Evolutionary conservation across 2,797 vertebrate species (phyloP).

Genomic region (Oceanodroma leucorhoa): DNA sequence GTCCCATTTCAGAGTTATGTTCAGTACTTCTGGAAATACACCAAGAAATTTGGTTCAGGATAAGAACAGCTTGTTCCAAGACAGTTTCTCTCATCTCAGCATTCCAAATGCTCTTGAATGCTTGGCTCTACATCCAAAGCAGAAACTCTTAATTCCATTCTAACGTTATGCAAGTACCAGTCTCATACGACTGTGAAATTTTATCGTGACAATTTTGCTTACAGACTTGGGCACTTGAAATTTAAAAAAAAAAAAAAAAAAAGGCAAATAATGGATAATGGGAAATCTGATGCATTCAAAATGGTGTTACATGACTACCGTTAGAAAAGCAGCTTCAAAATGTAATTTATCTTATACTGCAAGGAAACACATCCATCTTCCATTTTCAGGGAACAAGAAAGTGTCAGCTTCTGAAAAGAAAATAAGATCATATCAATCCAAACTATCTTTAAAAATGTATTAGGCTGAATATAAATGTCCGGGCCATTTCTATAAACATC

Average conservation of each 20-base stretch:
- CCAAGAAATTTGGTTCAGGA: neutral
- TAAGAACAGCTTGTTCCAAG: conserved; percentile 19
- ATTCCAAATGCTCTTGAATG: neutral
- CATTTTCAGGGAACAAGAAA: neutral
- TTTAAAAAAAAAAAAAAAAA: neutral
- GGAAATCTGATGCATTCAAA: neutral
- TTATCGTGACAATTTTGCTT: neutral
- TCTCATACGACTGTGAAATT: neutral
- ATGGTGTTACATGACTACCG: neutral
- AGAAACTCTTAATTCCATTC: neutral
- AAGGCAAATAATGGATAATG: neutral
- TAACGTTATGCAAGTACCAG: neutral
- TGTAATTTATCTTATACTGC: neutral
- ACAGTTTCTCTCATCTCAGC: neutral
- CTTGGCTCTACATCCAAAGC: neutral
- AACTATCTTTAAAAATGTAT: neutral
- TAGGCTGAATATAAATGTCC: neutral
- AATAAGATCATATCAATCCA: neutral
- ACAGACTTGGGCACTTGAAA: neutral
- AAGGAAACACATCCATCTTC: neutral
- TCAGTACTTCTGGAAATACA: neutral
- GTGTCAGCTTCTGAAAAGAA: neutral
- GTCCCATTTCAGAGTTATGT: neutral
- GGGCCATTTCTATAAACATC: neutral
- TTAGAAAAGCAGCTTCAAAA: neutral